phyloP scores from a whole-genome alignment of 2,797 vertebrate genomes.

The Ptychobarbus kaznakovi region DNA sequence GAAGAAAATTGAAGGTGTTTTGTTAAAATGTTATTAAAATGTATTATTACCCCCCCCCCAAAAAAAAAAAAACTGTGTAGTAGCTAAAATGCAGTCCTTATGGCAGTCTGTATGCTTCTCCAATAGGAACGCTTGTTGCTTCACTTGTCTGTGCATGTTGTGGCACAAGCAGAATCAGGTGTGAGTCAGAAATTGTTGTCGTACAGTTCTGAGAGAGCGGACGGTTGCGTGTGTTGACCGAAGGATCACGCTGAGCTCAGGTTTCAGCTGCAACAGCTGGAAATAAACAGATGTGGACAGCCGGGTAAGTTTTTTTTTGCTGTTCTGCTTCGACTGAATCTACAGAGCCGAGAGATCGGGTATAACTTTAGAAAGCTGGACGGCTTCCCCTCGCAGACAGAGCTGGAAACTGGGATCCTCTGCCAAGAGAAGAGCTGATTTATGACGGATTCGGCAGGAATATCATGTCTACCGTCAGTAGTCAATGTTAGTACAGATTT shows the following conservation, averaged over 20 bases:
- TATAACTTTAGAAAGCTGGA: constrained; percentile 26
- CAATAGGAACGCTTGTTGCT: constrained; percentile 33
- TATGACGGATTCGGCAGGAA: constrained; percentile 38
- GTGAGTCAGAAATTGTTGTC: constrained; percentile 8
- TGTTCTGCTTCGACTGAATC: not conserved
- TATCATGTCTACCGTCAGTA: constrained; percentile 19
- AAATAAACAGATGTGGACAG: constrained; percentile 47
- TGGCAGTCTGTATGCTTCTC: constrained; percentile 12
- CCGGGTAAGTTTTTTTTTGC: constrained; percentile 38
- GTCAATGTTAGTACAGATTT: constrained; percentile 24
- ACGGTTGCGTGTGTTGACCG: not conserved
- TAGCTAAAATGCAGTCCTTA: constrained; percentile 23
- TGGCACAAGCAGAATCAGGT: constrained; percentile 24
- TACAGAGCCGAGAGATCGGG: not conserved
- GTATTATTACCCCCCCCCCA: not conserved
- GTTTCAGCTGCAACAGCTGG: constrained; percentile 36
- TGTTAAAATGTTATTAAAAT: no score
- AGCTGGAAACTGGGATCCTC: constrained; percentile 33
- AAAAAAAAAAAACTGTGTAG: not conserved
- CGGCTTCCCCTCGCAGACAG: not conserved
- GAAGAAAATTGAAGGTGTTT: no score
- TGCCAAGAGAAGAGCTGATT: constrained; percentile 29
- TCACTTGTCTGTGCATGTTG: constrained; percentile 42
- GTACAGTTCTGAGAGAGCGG: not conserved
- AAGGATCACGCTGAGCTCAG: constrained; percentile 8